These are phyloP conservation scores for Cisticola juncidis DNA, from an alignment of 2,113 vertebrate genomes.

Conservation along the genomic window DNA sequence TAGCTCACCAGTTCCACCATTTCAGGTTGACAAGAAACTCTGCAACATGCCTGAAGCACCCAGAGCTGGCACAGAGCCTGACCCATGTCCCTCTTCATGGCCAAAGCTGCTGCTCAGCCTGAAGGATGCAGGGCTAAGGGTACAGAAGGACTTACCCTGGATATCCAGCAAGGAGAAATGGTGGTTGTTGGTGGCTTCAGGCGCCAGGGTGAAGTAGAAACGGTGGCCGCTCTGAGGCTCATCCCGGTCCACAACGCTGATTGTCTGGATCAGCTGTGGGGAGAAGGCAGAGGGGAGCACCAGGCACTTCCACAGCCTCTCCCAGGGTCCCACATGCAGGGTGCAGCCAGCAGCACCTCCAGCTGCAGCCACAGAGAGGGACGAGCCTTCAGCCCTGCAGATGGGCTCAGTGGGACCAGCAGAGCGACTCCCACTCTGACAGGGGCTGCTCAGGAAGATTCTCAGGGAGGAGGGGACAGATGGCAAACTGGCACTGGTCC, in stretches of 20 bases:
- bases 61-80: not conserved
- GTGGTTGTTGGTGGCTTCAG: conserved; percentile 84
- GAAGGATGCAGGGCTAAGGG: not conserved
- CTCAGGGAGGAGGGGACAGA: not conserved
- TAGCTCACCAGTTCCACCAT: not conserved
- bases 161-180: conserved; percentile 92
- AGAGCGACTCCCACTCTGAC: not conserved
- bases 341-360: rapidly evolving
- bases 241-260: conserved; percentile 94
- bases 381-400: not conserved
- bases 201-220: conserved; percentile 91
- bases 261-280: conserved; percentile 92
- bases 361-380: not conserved
- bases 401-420: not conserved
- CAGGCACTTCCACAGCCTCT: not conserved
- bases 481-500: not conserved
- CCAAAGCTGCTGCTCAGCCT: not conserved
- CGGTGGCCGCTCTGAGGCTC: conserved; percentile 92
- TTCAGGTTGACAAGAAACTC: not conserved
- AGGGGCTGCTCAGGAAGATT: not conserved
- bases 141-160: conserved; percentile 80
- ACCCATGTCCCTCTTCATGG: not conserved
- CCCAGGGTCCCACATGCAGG: rapidly evolving
- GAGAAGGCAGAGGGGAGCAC: not conserved
- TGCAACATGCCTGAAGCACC: not conserved